These are phyloP conservation scores for Netelia fuscicornis DNA, from an alignment of 2,888 invertebrate genomes.

Conservation along the genomic window DNA sequence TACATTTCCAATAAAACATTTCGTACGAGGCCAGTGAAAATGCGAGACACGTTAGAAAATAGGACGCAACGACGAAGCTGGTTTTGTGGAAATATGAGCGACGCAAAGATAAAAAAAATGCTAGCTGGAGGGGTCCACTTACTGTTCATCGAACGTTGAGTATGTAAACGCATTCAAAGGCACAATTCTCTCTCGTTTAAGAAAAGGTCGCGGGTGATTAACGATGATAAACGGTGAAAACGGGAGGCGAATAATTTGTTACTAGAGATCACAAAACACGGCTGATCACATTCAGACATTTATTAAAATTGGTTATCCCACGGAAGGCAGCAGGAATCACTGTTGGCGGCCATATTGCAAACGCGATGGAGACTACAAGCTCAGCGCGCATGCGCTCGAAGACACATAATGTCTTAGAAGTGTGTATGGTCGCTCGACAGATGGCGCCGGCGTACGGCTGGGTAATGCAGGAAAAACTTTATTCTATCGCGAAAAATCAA, in stretches of 20 bases:
- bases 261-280: conserved; percentile 57
- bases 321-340: conserved; percentile 71
- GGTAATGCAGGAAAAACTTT: not conserved
- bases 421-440: not conserved
- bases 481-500: too few relatives aligned
- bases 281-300: conserved; percentile 60
- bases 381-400: conserved; percentile 16
- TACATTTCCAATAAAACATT: not conserved
- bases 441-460: not conserved
- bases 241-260: conserved; percentile 8
- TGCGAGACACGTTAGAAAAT: not conserved
- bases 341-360: conserved; percentile 67
- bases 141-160: conserved; percentile 54
- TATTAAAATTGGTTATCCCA: conserved; percentile 67
- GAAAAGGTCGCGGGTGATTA: not conserved
- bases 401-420: not conserved
- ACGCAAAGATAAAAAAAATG: conserved; percentile 36
- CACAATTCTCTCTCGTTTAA: conserved; percentile 32
- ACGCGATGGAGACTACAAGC: conserved; percentile 43
- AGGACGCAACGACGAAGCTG: not conserved
- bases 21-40: not conserved
- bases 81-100: conserved; percentile 25
- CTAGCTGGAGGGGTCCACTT: conserved; percentile 19
- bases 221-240: not conserved
- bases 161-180: conserved; percentile 56